Base-by-base conservation (phyloP, 2,888 invertebrate species). In the Hydroisotoma schaefferi region DNA sequence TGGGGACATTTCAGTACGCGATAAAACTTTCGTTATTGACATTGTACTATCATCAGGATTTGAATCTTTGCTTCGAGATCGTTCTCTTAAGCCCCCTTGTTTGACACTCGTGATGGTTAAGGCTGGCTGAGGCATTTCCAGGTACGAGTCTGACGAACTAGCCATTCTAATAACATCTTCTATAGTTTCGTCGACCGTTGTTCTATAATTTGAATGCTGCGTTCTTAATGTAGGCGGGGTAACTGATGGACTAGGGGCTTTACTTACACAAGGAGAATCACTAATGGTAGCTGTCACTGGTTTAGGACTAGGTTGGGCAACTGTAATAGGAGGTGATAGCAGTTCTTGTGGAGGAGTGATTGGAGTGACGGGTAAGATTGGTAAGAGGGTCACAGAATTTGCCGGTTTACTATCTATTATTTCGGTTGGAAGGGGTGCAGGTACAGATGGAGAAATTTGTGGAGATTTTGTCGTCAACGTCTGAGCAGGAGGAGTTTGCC, bases 151-250 rank as follows among this genome's bases (percentile, higher is more conserved):
- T 15, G 57, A 37, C 22, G 54, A 22, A n/a, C 57, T 55, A 3
- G 51, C 20, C 27, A 55, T 47, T 22, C 89, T 85, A 1, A 91
- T 85, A 0, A 92, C 91, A 74, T 94, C 92, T 70, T 94, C 94
- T 67, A 93, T 92, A 15, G 89, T 84, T 73, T 91, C 92, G 75
- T 94, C 94, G 10, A 90, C 84, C 1, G 88, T 87, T 63, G 82
- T 88, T 61, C 88, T 23, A n/a, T n/a, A n/a, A n/a, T n/a, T n/a
- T 6, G 47, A 12, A 18, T 28, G 27, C 20, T 12, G n/a, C 2
- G 57, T 26, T 43, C 26, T 15, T 12, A 26, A 22, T 18, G 44
- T 37, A n/a, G 28, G 8, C 22, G 40, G 29, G 18, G 29, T 49
- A 28, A 15, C 15, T 33, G 33, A 33, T 20, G 52, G 38, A 43